phyloP scores from a whole-genome alignment of 2,113 vertebrate genomes.

The Elgaria multicarinata region DNA sequence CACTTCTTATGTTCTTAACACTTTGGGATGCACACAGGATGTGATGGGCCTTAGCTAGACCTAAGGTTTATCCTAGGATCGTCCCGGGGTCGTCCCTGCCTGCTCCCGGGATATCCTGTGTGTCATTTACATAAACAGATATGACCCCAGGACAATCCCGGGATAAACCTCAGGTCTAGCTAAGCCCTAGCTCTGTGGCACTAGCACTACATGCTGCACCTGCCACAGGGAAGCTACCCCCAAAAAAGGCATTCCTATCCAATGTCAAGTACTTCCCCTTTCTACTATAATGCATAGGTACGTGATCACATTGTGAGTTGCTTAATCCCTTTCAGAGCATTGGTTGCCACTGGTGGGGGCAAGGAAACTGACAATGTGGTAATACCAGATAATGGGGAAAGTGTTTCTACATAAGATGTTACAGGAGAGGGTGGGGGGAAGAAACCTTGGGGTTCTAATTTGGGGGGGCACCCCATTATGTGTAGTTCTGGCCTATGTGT shows the following conservation, averaged over 20 bases:
- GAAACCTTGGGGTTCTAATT: background rate
- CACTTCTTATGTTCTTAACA: too few relatives aligned
- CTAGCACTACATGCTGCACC: background rate
- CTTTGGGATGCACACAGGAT: background rate
- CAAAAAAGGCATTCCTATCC: background rate
- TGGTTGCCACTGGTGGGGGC: too few relatives aligned
- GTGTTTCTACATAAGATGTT: background rate
- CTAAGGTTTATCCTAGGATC: too few relatives aligned
- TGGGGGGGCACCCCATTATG: background rate
- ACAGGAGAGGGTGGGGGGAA: background rate
- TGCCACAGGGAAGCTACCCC: background rate
- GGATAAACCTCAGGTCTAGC: too few relatives aligned
- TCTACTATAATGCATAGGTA: background rate
- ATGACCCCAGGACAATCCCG: too few relatives aligned
- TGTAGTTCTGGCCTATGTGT: too few relatives aligned
- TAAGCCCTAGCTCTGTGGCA: too few relatives aligned
- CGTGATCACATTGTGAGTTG: too few relatives aligned
- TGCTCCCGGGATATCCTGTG: too few relatives aligned
- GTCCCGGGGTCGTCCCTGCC: too few relatives aligned
- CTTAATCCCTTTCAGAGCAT: background rate
- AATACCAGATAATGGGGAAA: background rate
- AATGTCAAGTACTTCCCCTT: background rate
- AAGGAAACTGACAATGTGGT: background rate
- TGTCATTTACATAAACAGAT: too few relatives aligned
- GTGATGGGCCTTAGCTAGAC: too few relatives aligned